Conservation (phyloP, 2,797 vertebrate species). For the Limosa lapponica region DNA sequence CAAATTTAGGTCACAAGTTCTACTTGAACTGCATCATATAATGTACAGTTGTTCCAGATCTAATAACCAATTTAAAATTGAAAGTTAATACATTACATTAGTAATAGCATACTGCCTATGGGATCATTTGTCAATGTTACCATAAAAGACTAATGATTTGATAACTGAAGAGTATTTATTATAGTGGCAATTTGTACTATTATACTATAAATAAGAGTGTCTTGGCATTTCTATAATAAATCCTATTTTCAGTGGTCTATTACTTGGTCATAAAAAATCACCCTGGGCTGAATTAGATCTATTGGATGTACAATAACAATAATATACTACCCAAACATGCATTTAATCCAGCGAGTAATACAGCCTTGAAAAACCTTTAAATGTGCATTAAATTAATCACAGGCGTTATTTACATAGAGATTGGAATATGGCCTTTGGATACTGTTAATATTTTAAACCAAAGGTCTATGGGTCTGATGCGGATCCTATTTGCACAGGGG, state of each 20-base stretch:
- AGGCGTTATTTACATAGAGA: slow-evolving; percentile 23
- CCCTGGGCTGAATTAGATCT: slow-evolving; percentile 69
- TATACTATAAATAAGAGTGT: slow-evolving; percentile 74
- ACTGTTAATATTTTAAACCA: neutral
- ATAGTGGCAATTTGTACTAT: slow-evolving; percentile 67
- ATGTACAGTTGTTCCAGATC: slow-evolving; percentile 53
- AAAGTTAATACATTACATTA: slow-evolving; percentile 75
- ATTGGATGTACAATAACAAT: slow-evolving; percentile 51
- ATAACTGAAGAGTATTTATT: slow-evolving; percentile 78
- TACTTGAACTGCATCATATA: neutral
- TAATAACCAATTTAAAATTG: slow-evolving; percentile 67
- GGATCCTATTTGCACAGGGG: neutral
- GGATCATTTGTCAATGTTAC: slow-evolving; percentile 68
- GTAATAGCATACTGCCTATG: slow-evolving; percentile 57
- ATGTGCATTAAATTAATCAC: slow-evolving; percentile 43
- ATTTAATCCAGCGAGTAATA: slow-evolving; percentile 43
- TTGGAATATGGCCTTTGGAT: neutral
- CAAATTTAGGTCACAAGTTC: neutral
- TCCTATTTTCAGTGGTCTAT: slow-evolving; percentile 69
- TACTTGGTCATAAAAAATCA: slow-evolving; percentile 72
- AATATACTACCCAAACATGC: slow-evolving; percentile 61
- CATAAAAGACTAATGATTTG: slow-evolving; percentile 73
- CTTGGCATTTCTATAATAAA: slow-evolving; percentile 75
- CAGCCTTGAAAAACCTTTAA: neutral
- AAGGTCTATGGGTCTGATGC: neutral